Conservation (phyloP, 2,797 vertebrate species). For the Parambassis ranga region DNA sequence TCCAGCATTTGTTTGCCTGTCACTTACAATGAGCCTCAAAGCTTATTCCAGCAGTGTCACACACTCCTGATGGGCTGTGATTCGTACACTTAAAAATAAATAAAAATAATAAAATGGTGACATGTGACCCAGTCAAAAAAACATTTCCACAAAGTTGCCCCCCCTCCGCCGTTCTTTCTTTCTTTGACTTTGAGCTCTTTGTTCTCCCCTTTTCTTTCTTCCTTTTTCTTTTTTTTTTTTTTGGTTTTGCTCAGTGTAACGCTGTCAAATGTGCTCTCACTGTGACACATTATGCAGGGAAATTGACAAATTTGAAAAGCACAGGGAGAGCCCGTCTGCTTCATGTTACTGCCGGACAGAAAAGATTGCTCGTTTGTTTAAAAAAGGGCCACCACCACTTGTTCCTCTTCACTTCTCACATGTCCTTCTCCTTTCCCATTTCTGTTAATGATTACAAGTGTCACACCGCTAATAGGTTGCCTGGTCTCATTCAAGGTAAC, state of each 20-base stretch:
- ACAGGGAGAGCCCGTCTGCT: conserved; percentile 27
- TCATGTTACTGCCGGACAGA: conserved; percentile 32
- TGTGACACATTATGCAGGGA: conserved; percentile 16
- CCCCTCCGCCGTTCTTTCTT: conserved; percentile 41
- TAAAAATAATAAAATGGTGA: no score
- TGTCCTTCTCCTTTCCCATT: conserved; percentile 2
- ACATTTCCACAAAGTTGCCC: conserved; percentile 45
- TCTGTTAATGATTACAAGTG: conserved; percentile 24
- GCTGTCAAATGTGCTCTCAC: conserved; percentile 22
- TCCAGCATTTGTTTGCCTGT: conserved; percentile 61
- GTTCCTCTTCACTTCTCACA: not conserved
- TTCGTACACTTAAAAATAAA: not conserved
- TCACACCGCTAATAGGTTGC: conserved; percentile 8
- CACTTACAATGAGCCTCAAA: conserved; percentile 57
- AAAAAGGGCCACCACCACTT: conserved; percentile 6
- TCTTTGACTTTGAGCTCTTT: conserved; percentile 52
- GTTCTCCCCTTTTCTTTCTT: conserved; percentile 19
- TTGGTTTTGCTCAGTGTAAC: conserved; percentile 1
- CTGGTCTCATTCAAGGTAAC: conserved; percentile 5
- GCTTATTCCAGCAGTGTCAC: conserved; percentile 52
- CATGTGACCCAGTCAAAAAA: conserved; percentile 58
- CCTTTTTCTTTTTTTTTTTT: not conserved
- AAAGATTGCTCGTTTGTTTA: conserved; percentile 19
- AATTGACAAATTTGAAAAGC: conserved; percentile 34
- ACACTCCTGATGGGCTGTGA: conserved; percentile 46